Base-by-base conservation (phyloP, 1,140 invertebrate species). In the Diachasmimorpha longicaudata region DNA sequence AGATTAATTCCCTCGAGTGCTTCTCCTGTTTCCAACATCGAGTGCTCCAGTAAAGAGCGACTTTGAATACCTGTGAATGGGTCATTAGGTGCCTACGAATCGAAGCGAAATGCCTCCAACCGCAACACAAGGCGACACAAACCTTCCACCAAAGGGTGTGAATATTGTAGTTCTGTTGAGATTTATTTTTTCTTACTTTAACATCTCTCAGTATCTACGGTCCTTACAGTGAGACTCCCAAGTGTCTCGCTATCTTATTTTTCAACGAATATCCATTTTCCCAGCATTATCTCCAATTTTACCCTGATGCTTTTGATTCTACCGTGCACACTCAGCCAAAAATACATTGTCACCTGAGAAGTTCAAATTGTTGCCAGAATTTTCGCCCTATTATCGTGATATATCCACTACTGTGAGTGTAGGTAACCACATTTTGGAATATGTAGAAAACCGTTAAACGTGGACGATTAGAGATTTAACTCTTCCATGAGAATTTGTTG, bases 41-140 rank as follows among this genome's bases (percentile, higher is more conserved):
- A 72, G 36, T 58, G 19, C 58, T 39, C n/a, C 39, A 25, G 39
- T 58, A 46, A 72, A 72, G 70, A 72, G 70, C 46, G 66, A 48
- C 63, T 55, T 55, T 74, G 66, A 75, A 75, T 70, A 37, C 73
- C 46, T 39, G 74, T 75, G 74, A 75, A 75, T 75, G 74, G 74
- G 42, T 75, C 74, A 75, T 75, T 75, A 75, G 74, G 74, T 75
- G 52, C 46, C 14, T 36, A 70, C 74, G 68, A 75, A 68, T 75
- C 74, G 48, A 75, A 74, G 72, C 63, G 66, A 75, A 70, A 68
- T 69, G 55, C 46, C 67, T 52, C 48, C 19, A 75, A 44, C 23
- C 39, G 39, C n/a, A 58, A 31, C 63, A 31, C 19, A 63, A 63
- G 36, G 11, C 48, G 70, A 73, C 36, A 44, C 21, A 63, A 31